These are phyloP conservation scores for Empis stercorea DNA, from an alignment of 2,888 invertebrate genomes.

Conservation along the genomic window DNA sequence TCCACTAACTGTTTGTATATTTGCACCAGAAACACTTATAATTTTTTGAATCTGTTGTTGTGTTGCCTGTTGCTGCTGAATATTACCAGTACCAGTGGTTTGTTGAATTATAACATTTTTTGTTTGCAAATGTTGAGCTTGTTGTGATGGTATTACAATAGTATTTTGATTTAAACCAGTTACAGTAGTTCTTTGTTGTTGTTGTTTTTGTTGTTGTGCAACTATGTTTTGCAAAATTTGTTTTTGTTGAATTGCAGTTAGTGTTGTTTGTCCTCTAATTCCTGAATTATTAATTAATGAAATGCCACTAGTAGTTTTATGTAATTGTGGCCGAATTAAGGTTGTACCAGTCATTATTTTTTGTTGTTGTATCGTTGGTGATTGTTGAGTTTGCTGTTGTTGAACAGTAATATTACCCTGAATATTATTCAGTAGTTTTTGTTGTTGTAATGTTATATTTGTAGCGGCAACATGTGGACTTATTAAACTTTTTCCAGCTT, in stretches of 20 bases:
- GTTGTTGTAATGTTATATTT: conserved; percentile 12
- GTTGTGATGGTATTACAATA: conserved; percentile 9
- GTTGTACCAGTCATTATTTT: conserved; percentile 4
- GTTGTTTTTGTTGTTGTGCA: conserved; percentile 15
- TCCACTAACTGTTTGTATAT: neutral
- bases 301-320: conserved; percentile 15
- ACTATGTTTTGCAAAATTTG: conserved; percentile 24
- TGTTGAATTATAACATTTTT: conserved; percentile 18
- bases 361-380: conserved; percentile 4
- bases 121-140: conserved; percentile 11
- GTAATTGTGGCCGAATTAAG: conserved; percentile 15
- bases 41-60: conserved; percentile 20
- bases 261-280: conserved; percentile 14
- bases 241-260: conserved; percentile 31
- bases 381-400: neutral
- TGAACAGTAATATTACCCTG: neutral
- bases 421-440: conserved; percentile 6
- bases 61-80: conserved; percentile 1
- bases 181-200: conserved; percentile 16
- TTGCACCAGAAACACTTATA: conserved; percentile 11
- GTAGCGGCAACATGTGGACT: conserved; percentile 10
- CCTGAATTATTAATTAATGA: conserved; percentile 16
- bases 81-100: conserved; percentile 7
- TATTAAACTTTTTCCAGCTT: conserved; percentile 15
- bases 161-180: conserved; percentile 5